These are phyloP conservation scores for Engraulis encrasicolus DNA, from an alignment of 2,113 vertebrate genomes.

Conservation along the genomic window DNA sequence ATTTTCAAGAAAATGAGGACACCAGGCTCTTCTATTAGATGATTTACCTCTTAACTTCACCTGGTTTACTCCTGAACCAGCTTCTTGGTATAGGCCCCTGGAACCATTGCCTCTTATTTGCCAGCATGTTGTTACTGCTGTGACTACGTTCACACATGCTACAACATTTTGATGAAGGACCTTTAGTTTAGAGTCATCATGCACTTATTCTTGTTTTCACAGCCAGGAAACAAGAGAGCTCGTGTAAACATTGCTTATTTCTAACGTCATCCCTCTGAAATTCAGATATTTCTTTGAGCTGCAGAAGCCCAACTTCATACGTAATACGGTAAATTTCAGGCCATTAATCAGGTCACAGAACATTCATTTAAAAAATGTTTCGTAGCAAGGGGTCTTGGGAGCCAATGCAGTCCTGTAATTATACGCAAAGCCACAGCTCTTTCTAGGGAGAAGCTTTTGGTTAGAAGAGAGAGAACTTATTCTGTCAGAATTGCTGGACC, in stretches of 20 bases:
- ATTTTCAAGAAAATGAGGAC: too few species aligned
- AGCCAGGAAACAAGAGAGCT: neutral
- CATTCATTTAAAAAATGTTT: neutral
- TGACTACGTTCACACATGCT: too few species aligned
- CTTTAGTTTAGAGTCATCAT: neutral
- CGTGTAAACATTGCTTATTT: neutral
- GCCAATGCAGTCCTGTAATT: slow-evolving; percentile 32
- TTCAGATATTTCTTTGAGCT: neutral
- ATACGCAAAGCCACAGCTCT: slow-evolving; percentile 8
- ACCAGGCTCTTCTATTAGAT: too few species aligned
- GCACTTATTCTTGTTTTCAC: neutral
- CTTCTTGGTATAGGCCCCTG: too few species aligned
- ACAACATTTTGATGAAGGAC: neutral
- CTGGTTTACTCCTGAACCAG: too few species aligned
- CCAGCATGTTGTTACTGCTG: neutral
- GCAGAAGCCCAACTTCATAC: too few species aligned
- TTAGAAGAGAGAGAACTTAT: slow-evolving; percentile 18
- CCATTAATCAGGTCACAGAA: neutral
- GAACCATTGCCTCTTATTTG: neutral
- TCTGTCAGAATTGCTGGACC: slow-evolving; percentile 10
- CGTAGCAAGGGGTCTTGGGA: neutral
- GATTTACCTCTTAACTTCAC: too few species aligned
- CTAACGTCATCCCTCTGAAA: neutral
- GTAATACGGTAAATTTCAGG: neutral
- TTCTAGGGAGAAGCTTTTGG: slow-evolving; percentile 14